Conservation (phyloP, 2,888 invertebrate genomes). For the Drosophila planitibia region DNA sequence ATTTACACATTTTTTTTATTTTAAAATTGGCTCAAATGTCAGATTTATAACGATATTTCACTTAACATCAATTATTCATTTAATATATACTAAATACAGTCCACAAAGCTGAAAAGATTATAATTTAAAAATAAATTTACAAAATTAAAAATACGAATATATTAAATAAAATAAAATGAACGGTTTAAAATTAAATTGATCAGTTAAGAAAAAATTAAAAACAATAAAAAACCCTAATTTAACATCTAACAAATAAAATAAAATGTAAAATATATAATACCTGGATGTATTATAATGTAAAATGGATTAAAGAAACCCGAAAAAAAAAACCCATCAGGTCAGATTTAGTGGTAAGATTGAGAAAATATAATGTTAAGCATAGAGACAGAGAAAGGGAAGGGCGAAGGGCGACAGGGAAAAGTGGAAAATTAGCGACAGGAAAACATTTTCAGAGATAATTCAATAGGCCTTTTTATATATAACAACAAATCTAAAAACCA, state of each 20-base stretch:
- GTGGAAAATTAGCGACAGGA: too few relatives aligned
- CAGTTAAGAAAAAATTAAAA: background rate
- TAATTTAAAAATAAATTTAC: background rate
- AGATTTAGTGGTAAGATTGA: background rate
- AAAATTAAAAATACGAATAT: background rate
- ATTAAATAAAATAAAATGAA: background rate
- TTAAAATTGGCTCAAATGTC: background rate
- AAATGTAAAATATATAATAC: background rate
- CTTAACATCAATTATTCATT: background rate
- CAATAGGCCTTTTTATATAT: accelerated
- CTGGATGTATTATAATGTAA: background rate
- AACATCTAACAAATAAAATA: background rate
- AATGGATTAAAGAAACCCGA: background rate
- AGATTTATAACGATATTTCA: too few relatives aligned
- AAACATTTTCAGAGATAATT: too few relatives aligned
- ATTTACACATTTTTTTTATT: background rate
- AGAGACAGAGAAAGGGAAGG: background rate
- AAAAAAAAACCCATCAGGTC: background rate
- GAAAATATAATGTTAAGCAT: background rate
- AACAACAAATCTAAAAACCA: too few relatives aligned
- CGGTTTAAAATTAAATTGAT: too few relatives aligned
- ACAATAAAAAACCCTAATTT: accelerated
- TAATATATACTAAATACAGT: background rate
- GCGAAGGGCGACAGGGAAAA: background rate
- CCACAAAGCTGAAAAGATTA: background rate